Evolutionary conservation across 37 sponge, comb jelly and placozoan genomes (phyloP).

Genomic region (Axinella damicornis): DNA sequence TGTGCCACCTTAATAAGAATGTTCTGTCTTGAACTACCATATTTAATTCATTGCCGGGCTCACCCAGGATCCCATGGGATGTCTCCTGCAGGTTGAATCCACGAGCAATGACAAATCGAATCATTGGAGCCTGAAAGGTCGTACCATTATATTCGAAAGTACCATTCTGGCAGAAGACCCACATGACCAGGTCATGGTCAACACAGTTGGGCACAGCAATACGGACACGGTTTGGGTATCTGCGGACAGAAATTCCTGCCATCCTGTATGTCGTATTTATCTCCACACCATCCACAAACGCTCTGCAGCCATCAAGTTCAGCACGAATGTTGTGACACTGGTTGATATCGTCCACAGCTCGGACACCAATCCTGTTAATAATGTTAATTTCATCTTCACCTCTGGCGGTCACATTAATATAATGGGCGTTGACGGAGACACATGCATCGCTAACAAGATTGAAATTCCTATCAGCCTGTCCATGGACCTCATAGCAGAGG

Average conservation of each 20-base stretch:
- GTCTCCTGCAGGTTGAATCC: too few species aligned
- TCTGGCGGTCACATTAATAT: neutral
- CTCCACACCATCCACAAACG: neutral
- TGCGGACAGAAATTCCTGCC: neutral
- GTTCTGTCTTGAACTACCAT: too few species aligned
- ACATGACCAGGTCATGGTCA: conserved; percentile 35
- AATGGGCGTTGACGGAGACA: conserved; percentile 60
- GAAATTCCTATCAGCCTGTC: conserved; percentile 14
- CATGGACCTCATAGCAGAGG: conserved; percentile 59
- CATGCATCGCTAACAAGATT: conserved; percentile 49
- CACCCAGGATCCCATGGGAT: too few species aligned
- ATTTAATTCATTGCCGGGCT: too few species aligned
- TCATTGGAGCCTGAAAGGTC: too few species aligned
- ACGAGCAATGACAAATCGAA: too few species aligned
- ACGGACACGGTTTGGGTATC: neutral
- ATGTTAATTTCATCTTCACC: conserved; percentile 8
- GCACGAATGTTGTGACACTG: neutral
- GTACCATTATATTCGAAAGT: too few species aligned
- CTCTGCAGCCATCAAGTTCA: neutral
- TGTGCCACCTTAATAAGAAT: too few species aligned
- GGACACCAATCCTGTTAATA: conserved; percentile 37
- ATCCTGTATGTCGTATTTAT: neutral
- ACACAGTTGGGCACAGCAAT: conserved; percentile 65
- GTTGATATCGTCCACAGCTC: conserved; percentile 3
- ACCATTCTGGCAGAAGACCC: conserved; percentile 41